Base-by-base conservation (phyloP, 2,797 vertebrate genomes). In the Enteromius mattozi region DNA sequence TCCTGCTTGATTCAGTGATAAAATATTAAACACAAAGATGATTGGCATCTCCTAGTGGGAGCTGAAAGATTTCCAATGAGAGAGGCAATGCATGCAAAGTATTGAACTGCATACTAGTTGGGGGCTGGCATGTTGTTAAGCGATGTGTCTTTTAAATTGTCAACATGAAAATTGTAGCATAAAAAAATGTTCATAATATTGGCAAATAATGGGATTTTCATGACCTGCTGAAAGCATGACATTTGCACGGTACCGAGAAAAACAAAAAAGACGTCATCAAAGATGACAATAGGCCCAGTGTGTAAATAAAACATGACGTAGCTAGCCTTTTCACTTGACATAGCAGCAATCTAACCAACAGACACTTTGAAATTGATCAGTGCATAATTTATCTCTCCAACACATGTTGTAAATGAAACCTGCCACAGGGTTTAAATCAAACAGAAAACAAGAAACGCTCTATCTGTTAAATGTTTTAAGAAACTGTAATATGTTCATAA, bases 121-220 rank as follows among this genome's bases (percentile, higher is more conserved):
- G 30, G 49, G 45, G 63, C 19, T 37, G 30, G 40, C 16, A 33
- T 77, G 63, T 59, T 51, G 49, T 71, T 56, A 80, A 19, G 4
- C 66, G 27, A 49, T 16, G 61, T 83, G 65, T 75, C 45, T 81
- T 86, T 88, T 66, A 84, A 88, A 84, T 78, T 24, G 17, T 27
- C 56, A 68, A 83, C 77, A 80, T 78, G 16, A 24, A 85, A 85
- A 82, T 75, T 76, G 68, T 80, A 87, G 81, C 13, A 63, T 91
- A 85, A 79, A 87, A 85, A 92, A 86, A 92, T 88, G 83, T 89
- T 88, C 83, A 91, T 90, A 89, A 93, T 61, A 80, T 85, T 90
- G 89, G 89, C 78, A 89, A 88, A 78, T 81, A 84, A 84, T 56
- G 63, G 63, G 8, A 85, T 86, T 83, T 84, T 81, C 81, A 37